Conservation (phyloP, 2,113 vertebrate genomes). For the Corythoichthys intestinalis region DNA sequence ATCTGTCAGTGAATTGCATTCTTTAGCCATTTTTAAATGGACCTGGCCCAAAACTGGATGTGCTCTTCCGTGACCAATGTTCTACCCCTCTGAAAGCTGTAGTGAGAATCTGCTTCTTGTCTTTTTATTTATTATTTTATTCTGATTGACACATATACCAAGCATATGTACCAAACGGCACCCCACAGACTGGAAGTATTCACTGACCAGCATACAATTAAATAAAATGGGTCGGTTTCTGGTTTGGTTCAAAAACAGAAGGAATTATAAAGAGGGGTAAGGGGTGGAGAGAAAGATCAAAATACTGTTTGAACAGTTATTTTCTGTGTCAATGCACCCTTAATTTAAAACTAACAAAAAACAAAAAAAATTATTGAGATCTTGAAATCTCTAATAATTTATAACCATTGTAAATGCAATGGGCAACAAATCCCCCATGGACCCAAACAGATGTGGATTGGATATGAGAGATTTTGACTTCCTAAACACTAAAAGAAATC, state of each 20-base stretch:
- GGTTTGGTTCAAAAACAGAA: slow-evolving; percentile 5
- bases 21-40: not conserved
- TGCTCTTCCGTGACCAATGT: slow-evolving; percentile 5
- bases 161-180: slow-evolving; percentile 4
- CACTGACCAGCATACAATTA: slow-evolving; percentile 6
- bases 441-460: not conserved
- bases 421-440: not conserved
- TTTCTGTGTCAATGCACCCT: slow-evolving; percentile 21
- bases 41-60: not conserved
- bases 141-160: slow-evolving; percentile 5
- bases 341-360: slow-evolving; percentile 17
- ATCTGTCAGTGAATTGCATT: not conserved
- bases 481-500: not conserved
- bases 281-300: not conserved
- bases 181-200: slow-evolving; percentile 5
- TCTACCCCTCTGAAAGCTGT: not conserved
- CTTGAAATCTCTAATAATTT: not conserved
- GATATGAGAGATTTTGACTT: not conserved
- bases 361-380: not conserved
- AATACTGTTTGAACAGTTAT: slow-evolving; percentile 2
- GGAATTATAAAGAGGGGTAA: not conserved
- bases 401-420: not conserved
- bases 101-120: not conserved
- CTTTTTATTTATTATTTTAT: not conserved
- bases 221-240: slow-evolving; percentile 3